These are phyloP conservation scores for Dendrocincla tyrannina DNA, from an alignment of 2,797 vertebrate genomes.

Conservation along the genomic window DNA sequence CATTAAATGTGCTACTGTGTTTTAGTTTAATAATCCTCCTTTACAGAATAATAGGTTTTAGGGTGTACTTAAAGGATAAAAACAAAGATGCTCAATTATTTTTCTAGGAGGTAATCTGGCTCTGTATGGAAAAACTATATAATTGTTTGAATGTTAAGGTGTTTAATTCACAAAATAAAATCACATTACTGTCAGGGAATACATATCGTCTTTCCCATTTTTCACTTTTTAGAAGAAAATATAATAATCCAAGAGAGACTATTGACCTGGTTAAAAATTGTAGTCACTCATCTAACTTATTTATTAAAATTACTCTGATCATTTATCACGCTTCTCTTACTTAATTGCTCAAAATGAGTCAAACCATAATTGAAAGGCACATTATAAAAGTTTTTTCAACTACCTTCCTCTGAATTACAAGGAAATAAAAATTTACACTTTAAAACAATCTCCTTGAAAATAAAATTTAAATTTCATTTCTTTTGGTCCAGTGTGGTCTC, in stretches of 20 bases:
- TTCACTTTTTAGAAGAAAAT: neutral
- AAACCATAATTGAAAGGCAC: neutral
- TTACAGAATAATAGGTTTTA: neutral
- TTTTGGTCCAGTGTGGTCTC: neutral
- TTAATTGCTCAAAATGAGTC: neutral
- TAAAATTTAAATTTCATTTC: conserved; percentile 18
- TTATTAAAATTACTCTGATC: neutral
- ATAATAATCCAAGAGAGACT: neutral
- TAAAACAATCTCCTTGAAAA: neutral
- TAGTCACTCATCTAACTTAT: neutral
- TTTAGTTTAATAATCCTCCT: conserved; percentile 19
- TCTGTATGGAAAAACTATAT: neutral
- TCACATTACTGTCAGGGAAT: neutral
- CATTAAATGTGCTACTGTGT: conserved; percentile 19
- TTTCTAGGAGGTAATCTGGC: neutral
- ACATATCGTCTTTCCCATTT: neutral
- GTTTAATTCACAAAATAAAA: conserved; percentile 1
- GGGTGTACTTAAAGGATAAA: conserved; percentile 26
- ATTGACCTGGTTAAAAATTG: neutral
- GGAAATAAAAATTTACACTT: neutral
- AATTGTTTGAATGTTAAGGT: neutral
- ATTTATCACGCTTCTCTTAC: neutral
- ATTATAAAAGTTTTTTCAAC: neutral
- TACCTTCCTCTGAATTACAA: neutral
- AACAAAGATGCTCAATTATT: conserved; percentile 7